These are phyloP conservation scores for Tillus elongatus DNA, from an alignment of 2,888 invertebrate genomes.

Conservation along the genomic window DNA sequence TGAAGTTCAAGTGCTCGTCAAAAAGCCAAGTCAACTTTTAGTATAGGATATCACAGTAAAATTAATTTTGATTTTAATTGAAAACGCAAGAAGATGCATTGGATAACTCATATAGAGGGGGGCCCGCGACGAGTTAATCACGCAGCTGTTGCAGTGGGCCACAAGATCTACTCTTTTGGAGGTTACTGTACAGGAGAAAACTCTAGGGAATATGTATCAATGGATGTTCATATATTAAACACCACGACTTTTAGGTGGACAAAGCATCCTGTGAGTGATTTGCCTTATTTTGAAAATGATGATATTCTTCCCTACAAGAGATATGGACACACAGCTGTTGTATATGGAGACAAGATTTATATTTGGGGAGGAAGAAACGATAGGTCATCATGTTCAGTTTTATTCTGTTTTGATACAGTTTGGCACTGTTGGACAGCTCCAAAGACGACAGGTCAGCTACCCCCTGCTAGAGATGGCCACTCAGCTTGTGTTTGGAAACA, in stretches of 20 bases:
- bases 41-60: no score
- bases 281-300: conserved; percentile 43
- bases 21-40: no score
- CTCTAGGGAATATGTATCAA: conserved; percentile 63
- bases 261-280: conserved; percentile 45
- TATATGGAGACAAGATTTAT: conserved; percentile 66
- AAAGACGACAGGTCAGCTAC: conserved; percentile 56
- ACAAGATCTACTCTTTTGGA: conserved; percentile 81
- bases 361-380: conserved; percentile 93
- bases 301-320: conserved; percentile 65
- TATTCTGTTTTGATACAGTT: conserved; percentile 74
- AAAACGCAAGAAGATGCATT: conserved; percentile 53
- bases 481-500: conserved; percentile 72
- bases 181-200: conserved; percentile 84
- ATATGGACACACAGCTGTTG: conserved; percentile 88
- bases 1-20: no score
- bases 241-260: conserved; percentile 59
- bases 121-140: conserved; percentile 89
- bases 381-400: conserved; percentile 64
- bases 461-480: conserved; percentile 84
- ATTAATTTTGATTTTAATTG: neutral
- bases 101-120: conserved; percentile 80
- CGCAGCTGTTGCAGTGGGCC: conserved; percentile 74
- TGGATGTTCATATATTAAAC: conserved; percentile 80
- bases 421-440: conserved; percentile 60